Base-by-base conservation (phyloP, 2,797 vertebrate genomes). In the Malurus splendens region DNA sequence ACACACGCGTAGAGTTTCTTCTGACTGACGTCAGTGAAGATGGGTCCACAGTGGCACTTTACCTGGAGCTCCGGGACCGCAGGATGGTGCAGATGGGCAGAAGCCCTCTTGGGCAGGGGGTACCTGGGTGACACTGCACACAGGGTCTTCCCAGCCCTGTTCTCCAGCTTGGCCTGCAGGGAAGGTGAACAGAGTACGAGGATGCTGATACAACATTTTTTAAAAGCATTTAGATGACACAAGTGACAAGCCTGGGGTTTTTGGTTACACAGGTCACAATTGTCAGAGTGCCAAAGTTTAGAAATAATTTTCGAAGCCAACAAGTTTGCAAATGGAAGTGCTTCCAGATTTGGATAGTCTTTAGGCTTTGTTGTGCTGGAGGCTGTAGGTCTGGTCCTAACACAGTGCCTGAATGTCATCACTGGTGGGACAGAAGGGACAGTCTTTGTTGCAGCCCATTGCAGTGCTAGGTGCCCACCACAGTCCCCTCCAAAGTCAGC, bases 321-420 rank as follows among this genome's bases (percentile, higher is more conserved):
- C 8, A 30, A 47, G 13, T 64, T 60, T 74, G 19, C 41, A 67
- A 55, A 56, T 8, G 12, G 41, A 78, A 72, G 17, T 68, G 41
- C 17, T 82, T 66, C 44, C 45, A 62, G 33, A 76, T 73, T n/a
- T 52, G 8, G 18, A 8, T 17, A 55, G 12, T 54, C 25, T 28
- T 80, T 28, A 45, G 27, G 27, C 3, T 67, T 87, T 75, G 4
- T 30, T 67, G 45, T 25, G n/a, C 32, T 77, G 55, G 17, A 64
- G 76, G 12, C 52, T 81, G 48, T 44, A 24, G 48, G 18, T 47
- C 55, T 47, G 33, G 20, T 82, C 28, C 66, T 72, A 28, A 52
- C 14, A 45, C 0, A 0, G 17, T 30, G 38, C 25, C 18, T 0
- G 1, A 32, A 54, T 30, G 30, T 28, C 39, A 24, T 8, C 28